These are phyloP conservation scores for Acanthisitta chloris DNA, from an alignment of 2,113 vertebrate genomes.

Conservation along the genomic window DNA sequence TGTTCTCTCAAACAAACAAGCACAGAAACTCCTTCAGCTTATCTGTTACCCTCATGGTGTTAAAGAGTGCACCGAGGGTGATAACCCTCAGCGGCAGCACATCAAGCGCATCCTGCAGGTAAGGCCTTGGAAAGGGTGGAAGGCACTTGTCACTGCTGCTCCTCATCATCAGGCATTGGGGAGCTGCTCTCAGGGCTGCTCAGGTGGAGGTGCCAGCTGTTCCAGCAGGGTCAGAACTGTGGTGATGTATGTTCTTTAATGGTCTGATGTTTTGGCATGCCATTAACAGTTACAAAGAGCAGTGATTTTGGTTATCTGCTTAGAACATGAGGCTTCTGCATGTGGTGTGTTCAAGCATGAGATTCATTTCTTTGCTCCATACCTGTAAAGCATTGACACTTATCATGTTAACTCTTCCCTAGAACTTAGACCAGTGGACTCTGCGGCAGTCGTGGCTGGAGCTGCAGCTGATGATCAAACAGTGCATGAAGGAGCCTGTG, in stretches of 20 bases:
- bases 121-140: not conserved
- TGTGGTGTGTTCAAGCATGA: not conserved
- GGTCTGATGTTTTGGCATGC: not conserved
- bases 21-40: conserved; percentile 75
- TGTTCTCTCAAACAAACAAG: conserved; percentile 78
- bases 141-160: not conserved
- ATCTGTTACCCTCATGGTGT: conserved; percentile 79
- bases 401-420: not conserved
- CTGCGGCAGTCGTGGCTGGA: conserved; percentile 78
- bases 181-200: not conserved
- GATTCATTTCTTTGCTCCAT: not conserved
- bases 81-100: conserved; percentile 74
- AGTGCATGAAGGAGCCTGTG: conserved; percentile 77
- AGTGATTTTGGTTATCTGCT: not conserved
- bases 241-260: rapidly evolving
- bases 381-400: not conserved
- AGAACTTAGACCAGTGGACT: conserved; percentile 81
- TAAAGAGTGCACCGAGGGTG: conserved; percentile 65
- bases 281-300: not conserved
- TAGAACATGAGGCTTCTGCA: not conserved
- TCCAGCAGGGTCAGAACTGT: not conserved
- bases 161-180: not conserved
- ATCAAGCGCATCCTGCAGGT: conserved; percentile 79
- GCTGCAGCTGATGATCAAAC: conserved; percentile 80
- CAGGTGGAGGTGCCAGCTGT: not conserved